Evolutionary conservation across 2,113 vertebrate genomes (phyloP), one percentile per base, ranked within the genome.

Genomic region (Gymnogyps californianus): DNA sequence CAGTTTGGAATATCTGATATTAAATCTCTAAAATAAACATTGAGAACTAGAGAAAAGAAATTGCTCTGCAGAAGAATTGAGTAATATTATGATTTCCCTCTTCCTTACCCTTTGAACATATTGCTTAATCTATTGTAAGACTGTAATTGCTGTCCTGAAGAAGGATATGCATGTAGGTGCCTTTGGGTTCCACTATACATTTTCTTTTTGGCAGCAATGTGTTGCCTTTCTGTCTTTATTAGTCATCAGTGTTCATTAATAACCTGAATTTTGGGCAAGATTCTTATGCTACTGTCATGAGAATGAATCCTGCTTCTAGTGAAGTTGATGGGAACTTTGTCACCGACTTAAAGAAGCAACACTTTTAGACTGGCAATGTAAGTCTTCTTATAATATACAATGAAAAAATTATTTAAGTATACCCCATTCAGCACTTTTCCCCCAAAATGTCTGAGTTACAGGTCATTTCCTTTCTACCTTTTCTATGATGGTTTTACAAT

Each of bases 11-110:
- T 61, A 91, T 96, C 90, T 87, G 83, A 47, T 92, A 96, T 90
- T 92, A 90, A 96, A 96, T 96, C 93, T 95, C 55, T 87, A 96
- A 95, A 94, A 81, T 61, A 96, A 97, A 96, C 82, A 95, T 4
- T 54, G 57, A 78, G 28, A 90, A 81, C 67, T 26, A 86, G 62
- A 90, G 92, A 90, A 92, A 83, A 96, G 55, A 92, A 79, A 84
- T 80, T 47, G 64, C 83, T 80, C 62, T 71, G 64, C 12, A 12
- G 57, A 87, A 55, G 66, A 84, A 74, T 85, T 93, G 81, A 77
- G 82, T 93, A 90, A 93, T 91, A 66, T 34, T 81, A 74, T 54
- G 36, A 81, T 71, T 93, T 92, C 47, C 67, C 69, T 88, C 55
- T 87, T 86, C 76, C 55, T 85, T 52, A 74, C 44, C 52, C 77